Base-by-base conservation (phyloP, 2,888 invertebrate genomes). In the Zonitis immaculata region DNA sequence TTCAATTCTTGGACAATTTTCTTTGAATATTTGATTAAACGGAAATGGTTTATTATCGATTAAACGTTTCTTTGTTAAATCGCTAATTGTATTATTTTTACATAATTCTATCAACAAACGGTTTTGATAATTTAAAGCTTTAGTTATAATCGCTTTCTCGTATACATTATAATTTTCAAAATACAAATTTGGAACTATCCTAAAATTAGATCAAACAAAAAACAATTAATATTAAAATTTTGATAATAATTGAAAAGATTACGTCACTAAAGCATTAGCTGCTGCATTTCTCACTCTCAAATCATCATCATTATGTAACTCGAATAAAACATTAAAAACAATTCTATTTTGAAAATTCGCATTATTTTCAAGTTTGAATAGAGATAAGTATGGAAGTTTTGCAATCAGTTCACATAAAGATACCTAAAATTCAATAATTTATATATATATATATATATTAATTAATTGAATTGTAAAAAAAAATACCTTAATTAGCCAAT, bases 401-500 rank as follows among this genome's bases (percentile, higher is more conserved):
- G 81, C 76, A 35, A 88, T 68, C 14, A 88, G 71, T 64, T 87
- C 85, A 43, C 85, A 75, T 57, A 88, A 71, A 71, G 86, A 84
- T 5, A 83, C 83, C 83, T 84, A 67, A 26, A 73, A 70, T 47
- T 55, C 45, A 42, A 47, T 27, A 43, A 47, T 47, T 42, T 27
- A 43, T 46, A 43, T 26, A 25, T 32, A 22, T 47, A 42, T n/a
- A 16, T 20, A 28, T 42, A 16, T 9, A 16, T 1, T 2, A 18
- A 39, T 11, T 26, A 42, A 54, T 44, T 44, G 6, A 22, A n/a
- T n/a, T n/a, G n/a, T n/a, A n/a, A n/a, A n/a, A n/a, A 30, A 47
- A 42, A 48, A 25, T 42, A 35, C 88, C 78, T 88, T 88, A 44
- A 93, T 88, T 46, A 94, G 78, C 89, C 93, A 94, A 73, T 94